Conservation (phyloP, 1,140 invertebrate genomes). For the Drosophila insularis region DNA sequence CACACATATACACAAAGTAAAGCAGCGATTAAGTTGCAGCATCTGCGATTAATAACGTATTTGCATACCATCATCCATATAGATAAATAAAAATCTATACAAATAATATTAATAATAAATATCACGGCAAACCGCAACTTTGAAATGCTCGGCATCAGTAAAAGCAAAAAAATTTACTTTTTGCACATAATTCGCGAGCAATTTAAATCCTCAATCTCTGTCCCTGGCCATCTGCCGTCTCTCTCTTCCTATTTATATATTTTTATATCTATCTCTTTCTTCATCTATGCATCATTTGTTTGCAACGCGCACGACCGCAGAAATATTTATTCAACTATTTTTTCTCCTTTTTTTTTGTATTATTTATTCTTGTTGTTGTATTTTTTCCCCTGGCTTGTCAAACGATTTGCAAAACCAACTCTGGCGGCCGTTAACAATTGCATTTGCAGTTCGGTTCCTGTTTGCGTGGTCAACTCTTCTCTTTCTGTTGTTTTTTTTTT, state of each 20-base stretch:
- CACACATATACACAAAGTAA: conserved; percentile 17
- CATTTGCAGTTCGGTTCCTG: conserved; percentile 64
- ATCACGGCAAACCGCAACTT: conserved; percentile 54
- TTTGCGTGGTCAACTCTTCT: conserved; percentile 51
- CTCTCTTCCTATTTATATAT: not conserved
- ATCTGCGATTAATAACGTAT: conserved; percentile 54
- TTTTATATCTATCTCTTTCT: conserved; percentile 11
- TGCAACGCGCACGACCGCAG: conserved; percentile 52
- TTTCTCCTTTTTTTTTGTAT: conserved; percentile 10
- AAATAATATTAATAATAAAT: conserved; percentile 61
- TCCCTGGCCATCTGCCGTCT: not conserved
- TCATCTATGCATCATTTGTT: conserved; percentile 49
- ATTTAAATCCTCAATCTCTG: conserved; percentile 46
- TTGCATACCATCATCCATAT: conserved; percentile 9
- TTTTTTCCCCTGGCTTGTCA: conserved; percentile 59
- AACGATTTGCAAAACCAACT: conserved; percentile 79
- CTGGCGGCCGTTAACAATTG: conserved; percentile 64
- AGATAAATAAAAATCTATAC: not conserved
- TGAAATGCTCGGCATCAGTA: conserved; percentile 50
- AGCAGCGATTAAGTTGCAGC: conserved; percentile 39
- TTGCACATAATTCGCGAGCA: conserved; percentile 76
- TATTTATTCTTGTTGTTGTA: not conserved
- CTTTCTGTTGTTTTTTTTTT: conserved; percentile 32
- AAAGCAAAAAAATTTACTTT: conserved; percentile 27
- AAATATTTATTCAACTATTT: conserved; percentile 57